A percentile compares a stretch with the other conserved stretches of the same genome.
These are phyloP conservation scores for Oscheius sp. DNA, from an alignment of 2,888 invertebrate species.

Conservation along the genomic window DNA sequence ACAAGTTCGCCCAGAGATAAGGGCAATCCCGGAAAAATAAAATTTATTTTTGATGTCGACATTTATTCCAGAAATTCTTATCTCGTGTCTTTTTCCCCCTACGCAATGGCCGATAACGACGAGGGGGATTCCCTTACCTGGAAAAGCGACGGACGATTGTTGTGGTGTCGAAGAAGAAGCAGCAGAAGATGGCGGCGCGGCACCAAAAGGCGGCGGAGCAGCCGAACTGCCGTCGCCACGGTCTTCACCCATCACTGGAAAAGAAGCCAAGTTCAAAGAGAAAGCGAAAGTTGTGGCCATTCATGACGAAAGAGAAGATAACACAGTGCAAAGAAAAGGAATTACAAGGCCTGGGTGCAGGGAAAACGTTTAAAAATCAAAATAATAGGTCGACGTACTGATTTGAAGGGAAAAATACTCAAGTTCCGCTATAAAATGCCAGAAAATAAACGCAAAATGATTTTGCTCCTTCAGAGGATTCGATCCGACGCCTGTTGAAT, in stretches of 20 bases:
- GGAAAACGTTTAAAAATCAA: not conserved
- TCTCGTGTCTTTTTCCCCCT: constrained; percentile 16
- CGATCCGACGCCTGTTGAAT: too few relatives aligned
- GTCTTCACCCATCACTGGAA: constrained; percentile 52
- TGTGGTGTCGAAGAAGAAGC: not conserved
- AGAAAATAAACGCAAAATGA: too few relatives aligned
- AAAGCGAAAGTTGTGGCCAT: not conserved
- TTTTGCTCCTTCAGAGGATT: too few relatives aligned
- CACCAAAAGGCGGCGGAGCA: constrained; percentile 43
- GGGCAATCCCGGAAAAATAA: too few relatives aligned
- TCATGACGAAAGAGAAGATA: not conserved
- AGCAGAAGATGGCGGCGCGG: constrained; percentile 31
- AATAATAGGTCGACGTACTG: not conserved
- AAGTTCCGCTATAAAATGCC: not conserved
- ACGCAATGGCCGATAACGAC: constrained; percentile 15
- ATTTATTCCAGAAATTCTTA: not conserved
- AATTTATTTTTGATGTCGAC: too few relatives aligned
- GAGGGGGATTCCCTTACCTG: constrained; percentile 15
- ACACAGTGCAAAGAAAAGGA: not conserved
- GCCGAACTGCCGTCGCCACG: constrained; percentile 52
- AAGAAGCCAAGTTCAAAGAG: not conserved
- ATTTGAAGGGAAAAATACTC: not conserved
- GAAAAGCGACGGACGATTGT: not conserved
- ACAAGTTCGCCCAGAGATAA: not conserved
- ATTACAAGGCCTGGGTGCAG: not conserved